These are phyloP conservation scores for Periophthalmus modestus DNA, from an alignment of 2,113 vertebrate species.

Conservation along the genomic window DNA sequence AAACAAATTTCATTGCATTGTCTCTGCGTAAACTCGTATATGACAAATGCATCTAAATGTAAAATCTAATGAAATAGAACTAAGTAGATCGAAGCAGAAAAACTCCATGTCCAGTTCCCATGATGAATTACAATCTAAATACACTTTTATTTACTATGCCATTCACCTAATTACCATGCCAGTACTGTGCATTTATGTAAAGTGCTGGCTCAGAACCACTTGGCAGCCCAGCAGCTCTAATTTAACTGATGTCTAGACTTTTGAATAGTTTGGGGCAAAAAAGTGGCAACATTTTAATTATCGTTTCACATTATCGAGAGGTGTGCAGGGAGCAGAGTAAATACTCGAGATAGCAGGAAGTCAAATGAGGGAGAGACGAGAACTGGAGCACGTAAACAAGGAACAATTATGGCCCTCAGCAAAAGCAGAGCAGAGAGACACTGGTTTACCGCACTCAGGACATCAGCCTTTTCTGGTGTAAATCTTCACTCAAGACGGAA, in stretches of 20 bases:
- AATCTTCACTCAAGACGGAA: background rate
- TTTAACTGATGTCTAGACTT: conserved; percentile 26
- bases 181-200: no score
- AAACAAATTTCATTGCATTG: background rate
- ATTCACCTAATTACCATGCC: no score
- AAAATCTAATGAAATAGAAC: no score
- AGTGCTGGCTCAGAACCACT: no score
- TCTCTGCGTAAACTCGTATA: no score
- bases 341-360: conserved; percentile 56
- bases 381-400: conserved; percentile 41
- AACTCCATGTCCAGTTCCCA: background rate
- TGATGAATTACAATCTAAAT: background rate
- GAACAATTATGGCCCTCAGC: conserved; percentile 58
- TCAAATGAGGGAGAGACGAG: conserved; percentile 13
- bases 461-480: conserved; percentile 6
- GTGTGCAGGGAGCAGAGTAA: conserved; percentile 37
- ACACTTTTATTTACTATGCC: no score
- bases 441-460: conserved; percentile 23
- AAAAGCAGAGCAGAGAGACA: conserved; percentile 54
- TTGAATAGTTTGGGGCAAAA: conserved; percentile 36
- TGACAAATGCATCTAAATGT: no score
- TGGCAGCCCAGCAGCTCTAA: conserved; percentile 20
- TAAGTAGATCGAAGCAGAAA: no score
- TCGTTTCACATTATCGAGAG: conserved; percentile 33
- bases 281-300: conserved; percentile 56